Base-by-base conservation (phyloP, 2,888 invertebrate genomes). In the Sinotaia quadrata region DNA sequence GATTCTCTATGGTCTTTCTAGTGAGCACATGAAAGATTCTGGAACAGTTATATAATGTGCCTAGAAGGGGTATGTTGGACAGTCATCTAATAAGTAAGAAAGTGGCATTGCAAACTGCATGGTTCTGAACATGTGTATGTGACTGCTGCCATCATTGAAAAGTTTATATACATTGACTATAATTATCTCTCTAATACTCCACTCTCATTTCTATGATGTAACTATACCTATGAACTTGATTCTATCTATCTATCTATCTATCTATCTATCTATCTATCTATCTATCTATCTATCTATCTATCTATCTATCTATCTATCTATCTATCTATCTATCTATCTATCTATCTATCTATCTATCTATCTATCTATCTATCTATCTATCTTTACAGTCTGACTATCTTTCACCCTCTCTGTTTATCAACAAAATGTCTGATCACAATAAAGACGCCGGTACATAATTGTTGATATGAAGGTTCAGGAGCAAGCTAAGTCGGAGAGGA, bases 211-310 rank as follows among this genome's bases (percentile, higher is more conserved):
- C 24, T 49, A 5, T 49, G 10, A 10, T 49, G 49, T 21, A 7
- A 21, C 7, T 18, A 10, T 5, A 10, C n/a, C n/a, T 5, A 24
- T 49, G n/a, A 21, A n/a, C 24, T 21, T 49, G 21, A 21, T 21
- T 49, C 49, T 49, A 49, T 49, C 49, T 49, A 49, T 49, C 49
- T 49, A 49, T 49, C 49, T 49, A 49, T 49, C 49, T 49, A 49
- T 49, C 49, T 49, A 49, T 49, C 49, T 49, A 49, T 49, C 49
- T 49, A 49, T 49, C 49, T 49, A 49, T 49, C 49, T 49, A 49
- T 49, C 49, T 49, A 49, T 49, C 49, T 49, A 49, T 49, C 49
- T 49, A 49, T 49, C 49, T 49, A 49, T 49, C 49, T 52, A 29
- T 3, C 29, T 52, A 29, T 52, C 52, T 52, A 2, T 52, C 52